Base-by-base conservation (phyloP, 2,797 vertebrate genomes). In the Morelia viridis region DNA sequence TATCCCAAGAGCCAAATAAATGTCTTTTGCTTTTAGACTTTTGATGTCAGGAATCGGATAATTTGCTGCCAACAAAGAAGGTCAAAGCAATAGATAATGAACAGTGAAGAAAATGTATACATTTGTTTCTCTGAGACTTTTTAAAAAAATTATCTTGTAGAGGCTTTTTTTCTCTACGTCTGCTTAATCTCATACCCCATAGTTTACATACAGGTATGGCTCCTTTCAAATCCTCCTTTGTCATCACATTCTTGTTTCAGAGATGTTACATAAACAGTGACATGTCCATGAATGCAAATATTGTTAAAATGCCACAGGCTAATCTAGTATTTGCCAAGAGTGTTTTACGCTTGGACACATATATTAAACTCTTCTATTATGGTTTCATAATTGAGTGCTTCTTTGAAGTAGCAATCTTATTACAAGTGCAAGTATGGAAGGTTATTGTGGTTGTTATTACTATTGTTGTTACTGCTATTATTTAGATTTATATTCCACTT, bases 21-120 rank as follows among this genome's bases (percentile, higher is more conserved):
- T 64, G 92, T 19, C 61, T 64, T 88, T 53, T 89, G 50, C 68
- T 94, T 93, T 94, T 85, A 92, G 9, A 76, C 7, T 80, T 87
- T 7, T 93, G 0, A 50, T 95, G 17, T 96, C 95, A 93, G 35
- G 53, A 93, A 89, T 53, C 26, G 90, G 56, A 89, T 93, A 94
- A 93, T 94, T 89, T 94, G 9, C 71, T 93, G n/a, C 86, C 56
- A 86, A 91, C 85, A 91, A 91, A 95, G 88, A 94, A 94, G 53
- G 64, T 93, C 89, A 93, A 35, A 26, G 3, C 3, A 65, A 92
- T 87, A 93, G 35, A n/a, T 93, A 96, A 93, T 60, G 84, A 94
- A 90, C 64, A 94, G 85, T 93, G 3, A 93, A 94, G 31, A 88
- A 96, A 89, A 94, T 85, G 28, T 83, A 94, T 90, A 93, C 1